Conservation (phyloP, 2,113 vertebrate genomes). For the Tetraodon nigroviridis region DNA sequence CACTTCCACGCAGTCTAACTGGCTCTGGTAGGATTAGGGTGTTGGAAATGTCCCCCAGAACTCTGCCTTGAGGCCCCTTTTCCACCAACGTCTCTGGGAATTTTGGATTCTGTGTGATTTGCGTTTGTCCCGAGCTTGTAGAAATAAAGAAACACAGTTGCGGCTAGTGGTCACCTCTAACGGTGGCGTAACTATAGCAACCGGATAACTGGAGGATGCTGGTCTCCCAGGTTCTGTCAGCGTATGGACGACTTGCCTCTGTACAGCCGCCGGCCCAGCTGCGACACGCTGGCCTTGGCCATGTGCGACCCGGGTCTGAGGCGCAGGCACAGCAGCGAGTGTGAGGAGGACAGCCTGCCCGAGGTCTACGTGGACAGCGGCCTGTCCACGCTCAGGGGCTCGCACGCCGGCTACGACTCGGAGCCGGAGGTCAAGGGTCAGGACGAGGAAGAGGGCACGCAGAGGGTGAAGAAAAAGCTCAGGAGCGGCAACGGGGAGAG, state of each 20-base stretch:
- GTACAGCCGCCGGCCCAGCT: constrained; percentile 50
- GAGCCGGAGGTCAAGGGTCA: constrained; percentile 79
- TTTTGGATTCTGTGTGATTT: neutral
- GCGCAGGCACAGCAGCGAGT: constrained; percentile 76
- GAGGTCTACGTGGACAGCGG: constrained; percentile 92
- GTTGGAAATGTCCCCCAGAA: neutral
- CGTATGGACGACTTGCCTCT: constrained; percentile 76
- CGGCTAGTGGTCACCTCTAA: too few relatives aligned
- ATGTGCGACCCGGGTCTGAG: constrained; percentile 88
- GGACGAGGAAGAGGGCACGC: constrained; percentile 55
- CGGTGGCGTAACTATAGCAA: neutral
- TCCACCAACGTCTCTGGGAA: neutral
- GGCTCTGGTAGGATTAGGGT: too few relatives aligned
- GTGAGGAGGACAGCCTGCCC: constrained; percentile 86
- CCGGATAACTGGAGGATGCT: neutral
- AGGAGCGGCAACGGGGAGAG: constrained; percentile 61
- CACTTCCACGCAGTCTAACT: too few relatives aligned
- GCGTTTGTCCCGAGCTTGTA: too few relatives aligned
- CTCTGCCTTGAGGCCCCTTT: neutral
- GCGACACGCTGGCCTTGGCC: constrained; percentile 86
- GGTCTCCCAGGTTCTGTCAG: constrained; percentile 71
- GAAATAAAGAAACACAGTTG: too few relatives aligned
- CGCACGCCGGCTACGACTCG: constrained; percentile 84
- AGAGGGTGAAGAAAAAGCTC: neutral
- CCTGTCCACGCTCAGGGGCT: constrained; percentile 87